Evolutionary conservation across 2,888 invertebrate genomes (phyloP).

Genomic region (Sinodicranocentrus sp.): DNA sequence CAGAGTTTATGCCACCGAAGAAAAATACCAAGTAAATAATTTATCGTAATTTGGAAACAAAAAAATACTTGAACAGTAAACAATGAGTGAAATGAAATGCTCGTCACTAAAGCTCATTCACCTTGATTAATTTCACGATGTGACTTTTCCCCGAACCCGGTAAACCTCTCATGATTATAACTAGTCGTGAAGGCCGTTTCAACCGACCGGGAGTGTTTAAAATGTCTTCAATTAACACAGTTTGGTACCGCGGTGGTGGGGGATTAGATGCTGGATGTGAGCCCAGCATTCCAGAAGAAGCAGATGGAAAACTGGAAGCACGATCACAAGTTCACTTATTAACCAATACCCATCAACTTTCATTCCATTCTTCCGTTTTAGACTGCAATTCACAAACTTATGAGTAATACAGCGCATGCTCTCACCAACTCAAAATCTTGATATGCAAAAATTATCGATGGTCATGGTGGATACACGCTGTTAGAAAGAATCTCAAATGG

Average conservation of each 20-base stretch:
- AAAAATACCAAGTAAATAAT: constrained; percentile 10
- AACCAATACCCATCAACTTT: too few species aligned
- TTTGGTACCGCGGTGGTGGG: constrained; percentile 76
- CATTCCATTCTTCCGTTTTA: too few species aligned
- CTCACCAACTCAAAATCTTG: too few species aligned
- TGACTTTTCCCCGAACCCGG: constrained; percentile 97
- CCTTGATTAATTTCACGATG: constrained; percentile 92
- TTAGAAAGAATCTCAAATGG: too few species aligned
- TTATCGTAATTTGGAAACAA: neutral
- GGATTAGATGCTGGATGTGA: constrained; percentile 59
- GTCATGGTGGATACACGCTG: too few species aligned
- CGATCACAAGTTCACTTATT: neutral
- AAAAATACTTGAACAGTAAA: neutral
- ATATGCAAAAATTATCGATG: too few species aligned
- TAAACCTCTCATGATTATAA: constrained; percentile 93
- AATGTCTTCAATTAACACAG: constrained; percentile 88
- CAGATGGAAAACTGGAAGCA: constrained; percentile 55
- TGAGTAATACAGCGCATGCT: too few species aligned
- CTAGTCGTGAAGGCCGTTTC: constrained; percentile 88
- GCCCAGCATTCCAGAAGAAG: constrained; percentile 49
- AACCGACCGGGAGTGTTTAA: constrained; percentile 88
- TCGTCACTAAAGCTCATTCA: constrained; percentile 77
- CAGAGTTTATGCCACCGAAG: neutral
- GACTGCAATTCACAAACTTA: too few species aligned
- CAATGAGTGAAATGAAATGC: neutral